Base-by-base conservation (phyloP, 2,113 vertebrate species). In the Spea multiplicata region DNA sequence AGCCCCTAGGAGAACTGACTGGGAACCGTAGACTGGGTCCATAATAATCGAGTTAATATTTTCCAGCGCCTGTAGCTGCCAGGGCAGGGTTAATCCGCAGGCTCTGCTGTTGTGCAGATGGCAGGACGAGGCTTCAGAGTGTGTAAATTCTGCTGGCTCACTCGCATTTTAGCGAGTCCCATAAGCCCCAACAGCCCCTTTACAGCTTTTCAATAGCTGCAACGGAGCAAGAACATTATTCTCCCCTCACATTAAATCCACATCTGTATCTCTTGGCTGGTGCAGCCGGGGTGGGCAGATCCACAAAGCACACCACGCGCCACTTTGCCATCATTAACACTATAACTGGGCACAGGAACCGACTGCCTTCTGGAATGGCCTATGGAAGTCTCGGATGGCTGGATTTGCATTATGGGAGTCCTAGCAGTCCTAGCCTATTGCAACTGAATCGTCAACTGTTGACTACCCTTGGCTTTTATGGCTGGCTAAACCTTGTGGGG, bases 141-240 rank as follows among this genome's bases (percentile, higher is more conserved):
- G 76, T 80, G 71, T 80, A 80, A 73, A 80, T 80, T 80, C 64
- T 73, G 77, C 71, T 73, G 50, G 62, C 77, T 80, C 77, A 80
- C 70, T 59, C 77, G 67, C 77, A 73, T 80, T 67, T 80, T 73
- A 67, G 49, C 49, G 62, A 79, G 64, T 73, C 77, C 77, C 77
- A 67, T 73, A 67, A 73, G 70, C 71, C 52, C 62, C 65, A 9
- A 73, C 77, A 57, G 71, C 77, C 77, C 71, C 77, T 80, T 80
- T 80, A 80, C 73, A 61, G 77, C 65, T 52, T 6, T 59, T 73
- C 77, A 80, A 73, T 80, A 80, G 77, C 71, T 73, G 62, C 70
- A 80, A 73, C 57, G 16, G 62, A 79, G 70, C 64, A 10, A 16
- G 45, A n/a, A 59, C 50, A 73, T 80, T 73, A 48, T 73, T 68